Conservation (phyloP, 2,888 invertebrate genomes). For the Hanleya hanleyi region DNA sequence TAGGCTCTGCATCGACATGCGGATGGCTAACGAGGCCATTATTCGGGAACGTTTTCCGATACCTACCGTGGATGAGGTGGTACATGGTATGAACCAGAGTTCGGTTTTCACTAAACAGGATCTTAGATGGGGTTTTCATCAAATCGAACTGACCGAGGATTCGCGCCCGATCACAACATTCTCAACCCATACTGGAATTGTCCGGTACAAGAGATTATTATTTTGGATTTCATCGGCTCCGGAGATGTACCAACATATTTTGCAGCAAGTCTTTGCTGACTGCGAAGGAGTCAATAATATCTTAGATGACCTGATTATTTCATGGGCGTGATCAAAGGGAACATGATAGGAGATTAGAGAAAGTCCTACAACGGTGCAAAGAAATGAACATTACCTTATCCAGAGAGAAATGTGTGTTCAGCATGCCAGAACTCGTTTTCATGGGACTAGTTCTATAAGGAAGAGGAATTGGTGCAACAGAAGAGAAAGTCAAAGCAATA, state of each 20-base stretch:
- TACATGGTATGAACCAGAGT: slow-evolving; percentile 26
- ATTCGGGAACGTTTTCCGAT: slow-evolving; percentile 35
- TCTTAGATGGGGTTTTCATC: slow-evolving; percentile 46
- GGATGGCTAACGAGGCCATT: slow-evolving; percentile 14
- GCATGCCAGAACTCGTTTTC: slow-evolving; percentile 14
- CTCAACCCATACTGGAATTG: slow-evolving; percentile 40
- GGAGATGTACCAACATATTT: slow-evolving; percentile 40
- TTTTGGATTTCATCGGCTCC: slow-evolving; percentile 43
- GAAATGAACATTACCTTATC: not conserved
- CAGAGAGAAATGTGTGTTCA: slow-evolving; percentile 1
- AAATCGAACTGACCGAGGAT: slow-evolving; percentile 41
- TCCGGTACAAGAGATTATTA: slow-evolving; percentile 41
- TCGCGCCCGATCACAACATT: slow-evolving; percentile 51
- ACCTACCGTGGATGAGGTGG: slow-evolving; percentile 41
- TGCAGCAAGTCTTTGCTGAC: slow-evolving; percentile 26
- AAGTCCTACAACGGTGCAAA: not conserved
- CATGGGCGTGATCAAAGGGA: not conserved
- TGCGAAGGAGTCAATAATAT: slow-evolving; percentile 33
- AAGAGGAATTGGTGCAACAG: not conserved
- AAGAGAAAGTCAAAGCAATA: slow-evolving; percentile 16
- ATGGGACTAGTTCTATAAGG: slow-evolving; percentile 9
- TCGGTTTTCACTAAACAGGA: slow-evolving; percentile 47
- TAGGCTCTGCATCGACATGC: not conserved
- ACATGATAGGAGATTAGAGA: not conserved
- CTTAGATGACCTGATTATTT: slow-evolving; percentile 28